Conservation (phyloP, 2,888 invertebrate genomes). For the Patella caerulea region DNA sequence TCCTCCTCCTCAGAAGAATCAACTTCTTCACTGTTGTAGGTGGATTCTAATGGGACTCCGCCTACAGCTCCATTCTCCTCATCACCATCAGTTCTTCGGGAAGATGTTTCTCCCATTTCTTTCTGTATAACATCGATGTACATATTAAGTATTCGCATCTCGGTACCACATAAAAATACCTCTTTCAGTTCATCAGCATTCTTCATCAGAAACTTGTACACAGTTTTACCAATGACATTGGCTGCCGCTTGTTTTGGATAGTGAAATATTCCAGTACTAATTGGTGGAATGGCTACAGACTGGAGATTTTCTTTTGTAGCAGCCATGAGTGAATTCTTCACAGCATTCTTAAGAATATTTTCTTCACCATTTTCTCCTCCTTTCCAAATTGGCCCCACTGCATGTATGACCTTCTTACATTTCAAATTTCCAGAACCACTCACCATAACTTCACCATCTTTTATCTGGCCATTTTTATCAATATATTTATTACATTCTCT, state of each 20-base stretch:
- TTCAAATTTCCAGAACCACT: slow-evolving; percentile 43
- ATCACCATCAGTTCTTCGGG: background rate
- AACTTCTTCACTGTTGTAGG: background rate
- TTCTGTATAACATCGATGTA: slow-evolving; percentile 29
- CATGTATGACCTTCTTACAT: slow-evolving; percentile 45
- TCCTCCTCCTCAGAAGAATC: background rate
- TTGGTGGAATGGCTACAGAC: slow-evolving; percentile 53
- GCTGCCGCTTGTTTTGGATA: slow-evolving; percentile 40
- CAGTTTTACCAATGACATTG: slow-evolving; percentile 20
- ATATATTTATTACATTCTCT: slow-evolving; percentile 43
- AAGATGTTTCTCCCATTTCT: slow-evolving; percentile 16
- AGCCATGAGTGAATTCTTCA: slow-evolving; percentile 36
- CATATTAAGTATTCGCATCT: slow-evolving; percentile 23
- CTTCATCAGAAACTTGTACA: slow-evolving; percentile 22
- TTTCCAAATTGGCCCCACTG: slow-evolving; percentile 49
- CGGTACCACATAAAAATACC: slow-evolving; percentile 32
- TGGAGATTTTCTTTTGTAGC: slow-evolving; percentile 27
- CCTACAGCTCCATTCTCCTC: background rate
- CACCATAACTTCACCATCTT: slow-evolving; percentile 39
- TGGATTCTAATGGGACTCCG: background rate
- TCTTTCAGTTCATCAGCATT: slow-evolving; percentile 22
- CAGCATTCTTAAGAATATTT: slow-evolving; percentile 28
- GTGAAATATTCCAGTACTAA: slow-evolving; percentile 49
- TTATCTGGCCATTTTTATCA: slow-evolving; percentile 33
- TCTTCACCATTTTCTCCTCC: slow-evolving; percentile 41